Evolutionary conservation across 2,888 invertebrate species (phyloP), one percentile per base, ranked within the genome.

Genomic region (Polymixis lichenea): DNA sequence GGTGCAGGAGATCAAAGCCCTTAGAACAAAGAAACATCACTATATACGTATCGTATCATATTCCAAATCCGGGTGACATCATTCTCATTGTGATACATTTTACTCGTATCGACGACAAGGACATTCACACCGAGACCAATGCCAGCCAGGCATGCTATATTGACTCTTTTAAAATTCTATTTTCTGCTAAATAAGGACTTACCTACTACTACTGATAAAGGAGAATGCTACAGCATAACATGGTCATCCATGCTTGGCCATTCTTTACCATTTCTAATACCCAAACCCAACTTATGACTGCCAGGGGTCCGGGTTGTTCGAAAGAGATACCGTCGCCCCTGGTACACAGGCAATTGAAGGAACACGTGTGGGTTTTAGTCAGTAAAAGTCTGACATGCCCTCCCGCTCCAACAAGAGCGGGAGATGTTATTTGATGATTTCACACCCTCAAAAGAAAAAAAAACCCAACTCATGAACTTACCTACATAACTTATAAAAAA

Each of bases 1-100:
- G 19, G 25, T 28, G 32, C 32, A 46, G 22, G 77, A 76, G 77
- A 58, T 65, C 79, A 69, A 80, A 77, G 65, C 46, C 60, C 78
- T 66, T 11, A 15, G 9, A 60, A 78, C 72, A 80, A 80, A 80
- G 56, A 67, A 71, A 67, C 38, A 53, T 83, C 55, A 15, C 22
- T 32, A 9, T 15, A 56, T 5, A 32, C 32, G 32, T 32, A 32
- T 32, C 32, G 4, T 53, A n/a, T 58, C 32, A 15, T 28, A 58
- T 58, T 58, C 28, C 11, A 32, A 60, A 60, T 71, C 7, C 11
- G n/a, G n/a, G 28, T 80, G 83, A 80, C 58, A 58, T 83, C 80
- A 83, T 71, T 51, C 8, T 67, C 28, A 46, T 77, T 68, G 43
- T 82, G 38, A 60, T 65, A 65, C 46, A 49, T 56, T 74, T 49